Percentiles rank a stretch among this genome's conserved stretches.
phyloP scores from a whole-genome alignment of 2,888 invertebrate species.

The Nebria salina region DNA sequence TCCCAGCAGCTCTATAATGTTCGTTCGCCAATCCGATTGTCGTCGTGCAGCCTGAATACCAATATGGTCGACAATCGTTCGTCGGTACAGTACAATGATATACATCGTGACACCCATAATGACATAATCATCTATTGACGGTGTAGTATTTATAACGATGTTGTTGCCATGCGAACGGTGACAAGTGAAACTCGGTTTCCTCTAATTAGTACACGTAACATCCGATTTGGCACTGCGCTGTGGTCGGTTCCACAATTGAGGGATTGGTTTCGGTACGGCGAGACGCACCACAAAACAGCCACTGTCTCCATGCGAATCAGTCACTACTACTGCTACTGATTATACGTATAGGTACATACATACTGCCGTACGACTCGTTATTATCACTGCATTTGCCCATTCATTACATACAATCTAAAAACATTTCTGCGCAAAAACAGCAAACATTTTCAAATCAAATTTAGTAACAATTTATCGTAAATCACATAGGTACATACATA shows the following conservation, averaged over 20 bases:
- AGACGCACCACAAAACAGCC: background rate
- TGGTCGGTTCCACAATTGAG: slow-evolving; percentile 55
- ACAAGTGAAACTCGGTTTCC: slow-evolving; percentile 56
- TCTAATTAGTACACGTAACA: slow-evolving; percentile 58
- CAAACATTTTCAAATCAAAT: background rate
- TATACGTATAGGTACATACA: too few relatives aligned
- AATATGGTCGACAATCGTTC: slow-evolving; percentile 44
- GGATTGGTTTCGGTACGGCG: slow-evolving; percentile 45
- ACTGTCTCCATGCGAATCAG: background rate
- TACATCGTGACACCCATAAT: slow-evolving; percentile 47
- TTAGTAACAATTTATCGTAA: background rate
- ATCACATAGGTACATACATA: background rate
- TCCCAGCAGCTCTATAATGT: background rate
- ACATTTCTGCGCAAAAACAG: background rate
- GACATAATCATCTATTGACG: slow-evolving; percentile 51
- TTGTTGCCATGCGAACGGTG: slow-evolving; percentile 56
- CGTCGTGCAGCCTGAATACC: slow-evolving; percentile 42
- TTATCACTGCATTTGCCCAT: background rate
- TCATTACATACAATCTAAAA: background rate
- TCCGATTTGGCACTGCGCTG: slow-evolving; percentile 57
- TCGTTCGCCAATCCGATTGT: slow-evolving; percentile 45
- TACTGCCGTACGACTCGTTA: too few relatives aligned
- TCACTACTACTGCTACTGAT: background rate
- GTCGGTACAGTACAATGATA: background rate
- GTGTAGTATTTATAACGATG: slow-evolving; percentile 51